Percentiles rank a stretch among this genome's conserved stretches.
phyloP scores from a whole-genome alignment of 2,797 vertebrate genomes.

The Pseudochirops corinnae region DNA sequence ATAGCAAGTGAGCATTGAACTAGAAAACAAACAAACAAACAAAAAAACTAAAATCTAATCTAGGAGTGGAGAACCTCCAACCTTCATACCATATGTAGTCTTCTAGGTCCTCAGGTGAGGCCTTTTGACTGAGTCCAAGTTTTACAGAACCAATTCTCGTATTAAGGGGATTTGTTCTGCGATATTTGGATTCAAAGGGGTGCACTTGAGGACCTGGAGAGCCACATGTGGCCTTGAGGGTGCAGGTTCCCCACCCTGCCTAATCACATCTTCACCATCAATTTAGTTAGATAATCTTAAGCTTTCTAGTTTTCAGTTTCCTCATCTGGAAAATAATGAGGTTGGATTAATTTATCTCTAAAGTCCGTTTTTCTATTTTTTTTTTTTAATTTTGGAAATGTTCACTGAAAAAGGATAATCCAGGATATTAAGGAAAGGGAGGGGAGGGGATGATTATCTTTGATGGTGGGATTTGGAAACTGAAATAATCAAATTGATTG shows the following conservation, averaged over 20 bases:
- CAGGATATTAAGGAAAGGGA: background rate
- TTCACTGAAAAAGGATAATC: background rate
- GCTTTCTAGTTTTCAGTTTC: background rate
- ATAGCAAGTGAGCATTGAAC: constrained; percentile 4
- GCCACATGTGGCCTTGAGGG: no score
- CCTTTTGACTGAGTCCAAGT: no score
- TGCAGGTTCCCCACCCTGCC: no score
- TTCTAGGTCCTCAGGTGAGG: no score
- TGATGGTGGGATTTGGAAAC: background rate
- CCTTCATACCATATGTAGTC: no score
- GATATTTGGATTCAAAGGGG: no score
- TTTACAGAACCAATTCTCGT: no score
- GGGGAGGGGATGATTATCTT: background rate
- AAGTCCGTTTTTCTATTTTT: background rate
- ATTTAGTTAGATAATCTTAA: background rate
- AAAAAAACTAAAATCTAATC: background rate
- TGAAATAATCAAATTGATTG: background rate
- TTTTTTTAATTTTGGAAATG: background rate
- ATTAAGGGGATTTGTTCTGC: no score
- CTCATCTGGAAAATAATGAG: background rate
- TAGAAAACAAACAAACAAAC: background rate
- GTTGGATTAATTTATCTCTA: background rate
- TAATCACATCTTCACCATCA: background rate
- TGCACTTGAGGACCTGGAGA: no score
- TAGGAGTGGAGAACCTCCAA: no score